phyloP scores from a whole-genome alignment of 2,888 invertebrate genomes.

The Miltochrista miniata region DNA sequence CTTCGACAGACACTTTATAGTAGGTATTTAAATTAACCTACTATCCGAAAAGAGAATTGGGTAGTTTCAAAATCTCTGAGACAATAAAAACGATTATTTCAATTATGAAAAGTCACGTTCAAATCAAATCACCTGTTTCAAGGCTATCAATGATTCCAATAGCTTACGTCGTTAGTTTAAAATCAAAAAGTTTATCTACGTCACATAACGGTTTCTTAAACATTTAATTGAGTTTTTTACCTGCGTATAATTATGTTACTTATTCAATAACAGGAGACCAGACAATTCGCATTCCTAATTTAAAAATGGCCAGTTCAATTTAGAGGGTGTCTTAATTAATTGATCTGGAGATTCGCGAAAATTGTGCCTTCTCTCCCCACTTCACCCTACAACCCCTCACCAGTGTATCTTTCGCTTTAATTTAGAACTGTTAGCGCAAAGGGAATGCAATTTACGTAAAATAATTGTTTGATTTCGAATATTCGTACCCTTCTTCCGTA shows the following conservation, averaged over 20 bases:
- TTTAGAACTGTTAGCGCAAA: slow-evolving; percentile 81
- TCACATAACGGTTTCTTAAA: too few relatives aligned
- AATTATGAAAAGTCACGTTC: too few relatives aligned
- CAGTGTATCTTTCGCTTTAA: slow-evolving; percentile 79
- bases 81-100: too few relatives aligned
- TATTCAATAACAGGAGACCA: slow-evolving; percentile 9
- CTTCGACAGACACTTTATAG: too few relatives aligned
- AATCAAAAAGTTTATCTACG: too few relatives aligned
- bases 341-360: slow-evolving; percentile 77
- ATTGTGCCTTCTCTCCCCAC: slow-evolving; percentile 55
- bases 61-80: too few relatives aligned
- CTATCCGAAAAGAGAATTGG: too few relatives aligned
- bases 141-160: too few relatives aligned
- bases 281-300: slow-evolving; percentile 36
- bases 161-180: too few relatives aligned
- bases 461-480: slow-evolving; percentile 81
- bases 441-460: slow-evolving; percentile 81
- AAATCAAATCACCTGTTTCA: too few relatives aligned
- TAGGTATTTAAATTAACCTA: too few relatives aligned
- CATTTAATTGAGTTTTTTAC: not conserved
- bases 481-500: slow-evolving; percentile 57
- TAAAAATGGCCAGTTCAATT: slow-evolving; percentile 65
- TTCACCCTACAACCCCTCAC: slow-evolving; percentile 28
- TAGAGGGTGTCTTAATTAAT: slow-evolving; percentile 77
- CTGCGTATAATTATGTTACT: not conserved